Base-by-base conservation (phyloP, 1,140 invertebrate genomes). In the Magallana angulata region DNA sequence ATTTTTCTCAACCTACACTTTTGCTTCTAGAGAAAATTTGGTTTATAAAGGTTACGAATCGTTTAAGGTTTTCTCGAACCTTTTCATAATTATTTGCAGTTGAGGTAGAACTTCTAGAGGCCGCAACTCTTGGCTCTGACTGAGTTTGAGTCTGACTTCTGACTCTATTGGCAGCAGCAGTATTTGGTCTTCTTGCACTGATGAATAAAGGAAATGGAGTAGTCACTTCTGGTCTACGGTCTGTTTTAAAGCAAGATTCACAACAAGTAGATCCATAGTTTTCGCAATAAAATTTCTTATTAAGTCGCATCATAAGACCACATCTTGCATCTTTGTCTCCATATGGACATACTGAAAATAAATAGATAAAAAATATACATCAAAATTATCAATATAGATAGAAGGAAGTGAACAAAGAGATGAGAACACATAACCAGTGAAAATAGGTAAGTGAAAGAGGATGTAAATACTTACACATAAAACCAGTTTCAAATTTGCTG, bases 401-500 rank as follows among this genome's bases (percentile, higher is more conserved):
- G 7, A 64, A 14, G 7, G 62, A 16, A 48, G 36, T 48, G 0
- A 48, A 48, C 36, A 48, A 48, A 48, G 36, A 48, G 36, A 48
- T 48, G 5, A 48, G 36, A 48, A 48, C 18, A 16, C 18, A 7
- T 2, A 18, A 16, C 62, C 14, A 16, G 62, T 64, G 62, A 64
- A 14, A 64, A 64, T 18, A 64, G 14, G 62, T 16, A 18, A 64
- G 14, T 64, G 62, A 64, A 64, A 64, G 62, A 64, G 62, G 62
- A 2, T 82, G n/a, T 82, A 30, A 80, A 82, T 58, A 82, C 81
- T 57, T 82, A 82, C 81, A 82, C 81, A 57, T 82, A n/a, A 82
- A 82, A 18, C 86, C 86, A n/a, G 86, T 87, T 76, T 87, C 86
- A 60, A 84, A 87, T 7, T 56, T 58, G 18, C 82, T 87, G 24